Evolutionary conservation across 2,888 invertebrate genomes (phyloP).

Genomic region (Heterodera filipjevi): DNA sequence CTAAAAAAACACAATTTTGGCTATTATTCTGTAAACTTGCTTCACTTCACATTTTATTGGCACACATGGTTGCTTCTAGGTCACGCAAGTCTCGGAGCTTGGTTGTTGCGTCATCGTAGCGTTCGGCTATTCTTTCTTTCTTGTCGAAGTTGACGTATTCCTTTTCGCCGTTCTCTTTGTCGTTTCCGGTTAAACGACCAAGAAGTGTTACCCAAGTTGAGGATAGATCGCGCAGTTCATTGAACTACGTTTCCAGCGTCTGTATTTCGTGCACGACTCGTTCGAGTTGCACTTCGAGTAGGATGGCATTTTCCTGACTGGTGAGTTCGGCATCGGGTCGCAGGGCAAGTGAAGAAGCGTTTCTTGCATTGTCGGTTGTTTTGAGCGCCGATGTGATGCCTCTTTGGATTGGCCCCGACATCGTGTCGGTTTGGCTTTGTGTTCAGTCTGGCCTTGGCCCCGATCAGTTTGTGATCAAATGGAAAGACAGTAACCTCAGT

Average conservation of each 20-base stretch:
- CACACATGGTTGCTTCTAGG: no score
- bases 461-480: no score
- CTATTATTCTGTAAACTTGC: no score
- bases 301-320: background rate
- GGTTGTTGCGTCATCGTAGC: background rate
- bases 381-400: background rate
- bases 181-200: background rate
- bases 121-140: background rate
- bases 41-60: no score
- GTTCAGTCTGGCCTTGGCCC: no score
- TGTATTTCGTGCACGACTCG: background rate
- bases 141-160: background rate
- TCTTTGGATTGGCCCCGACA: background rate
- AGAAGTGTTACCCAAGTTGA: background rate
- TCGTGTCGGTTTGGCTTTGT: no score
- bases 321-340: background rate
- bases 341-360: background rate
- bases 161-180: background rate
- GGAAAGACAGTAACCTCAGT: no score
- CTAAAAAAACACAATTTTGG: no score
- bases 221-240: background rate
- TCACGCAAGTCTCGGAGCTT: background rate
- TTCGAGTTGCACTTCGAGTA: background rate
- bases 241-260: background rate
- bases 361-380: background rate